These are phyloP conservation scores for Hipposideros larvatus DNA, from an alignment of 2,797 vertebrate species.

Conservation along the genomic window DNA sequence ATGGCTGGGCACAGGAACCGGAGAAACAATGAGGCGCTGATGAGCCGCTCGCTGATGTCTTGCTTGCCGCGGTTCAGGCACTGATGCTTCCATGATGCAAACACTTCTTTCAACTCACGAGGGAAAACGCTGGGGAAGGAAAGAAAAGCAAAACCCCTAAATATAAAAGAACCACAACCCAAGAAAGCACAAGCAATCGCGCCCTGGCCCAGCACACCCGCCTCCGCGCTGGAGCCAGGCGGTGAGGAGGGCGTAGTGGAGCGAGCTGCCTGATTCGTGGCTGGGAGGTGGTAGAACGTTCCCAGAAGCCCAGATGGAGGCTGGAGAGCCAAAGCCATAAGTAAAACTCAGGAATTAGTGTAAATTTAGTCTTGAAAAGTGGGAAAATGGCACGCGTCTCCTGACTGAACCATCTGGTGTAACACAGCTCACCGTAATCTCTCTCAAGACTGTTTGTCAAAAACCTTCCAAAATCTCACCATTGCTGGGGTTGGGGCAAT, in stretches of 20 bases:
- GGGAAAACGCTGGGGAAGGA: constrained; percentile 93
- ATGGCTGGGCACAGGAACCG: constrained; percentile 98
- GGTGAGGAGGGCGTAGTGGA: neutral
- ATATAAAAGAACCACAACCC: neutral
- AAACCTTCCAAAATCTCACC: constrained; percentile 51
- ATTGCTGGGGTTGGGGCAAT: neutral
- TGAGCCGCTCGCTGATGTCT: constrained; percentile 96
- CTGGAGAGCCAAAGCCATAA: constrained; percentile 27
- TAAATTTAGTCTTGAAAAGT: constrained; percentile 68
- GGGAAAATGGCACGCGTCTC: constrained; percentile 71
- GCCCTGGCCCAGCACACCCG: neutral
- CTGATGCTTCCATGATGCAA: constrained; percentile 97
- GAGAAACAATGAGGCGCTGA: constrained; percentile 97
- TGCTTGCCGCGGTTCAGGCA: constrained; percentile 94
- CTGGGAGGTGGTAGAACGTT: neutral
- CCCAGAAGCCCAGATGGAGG: constrained; percentile 34
- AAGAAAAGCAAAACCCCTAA: constrained; percentile 12
- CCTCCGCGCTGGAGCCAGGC: neutral
- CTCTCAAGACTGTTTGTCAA: constrained; percentile 45
- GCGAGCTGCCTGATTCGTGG: neutral
- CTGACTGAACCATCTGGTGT: constrained; percentile 71
- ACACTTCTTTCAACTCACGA: constrained; percentile 97
- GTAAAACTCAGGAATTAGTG: neutral
- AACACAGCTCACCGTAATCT: constrained; percentile 38
- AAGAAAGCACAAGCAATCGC: neutral